Base-by-base conservation (phyloP, 1,140 invertebrate genomes). In the Drosophila mauritiana region DNA sequence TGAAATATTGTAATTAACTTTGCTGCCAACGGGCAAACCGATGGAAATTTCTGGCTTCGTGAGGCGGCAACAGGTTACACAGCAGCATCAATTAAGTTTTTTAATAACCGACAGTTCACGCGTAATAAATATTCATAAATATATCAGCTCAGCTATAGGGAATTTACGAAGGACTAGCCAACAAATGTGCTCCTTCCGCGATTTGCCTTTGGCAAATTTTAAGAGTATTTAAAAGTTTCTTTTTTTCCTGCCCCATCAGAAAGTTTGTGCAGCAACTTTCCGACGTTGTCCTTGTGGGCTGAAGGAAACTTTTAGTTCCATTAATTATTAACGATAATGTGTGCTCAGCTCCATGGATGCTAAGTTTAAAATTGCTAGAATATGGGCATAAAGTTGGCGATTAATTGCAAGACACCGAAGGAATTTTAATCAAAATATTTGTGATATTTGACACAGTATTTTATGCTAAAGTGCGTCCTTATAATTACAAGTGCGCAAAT, bases 1-100 rank as follows among this genome's bases (percentile, higher is more conserved):
- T 84, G 59, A 84, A 84, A 83, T 76, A 84, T 83, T 77, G 63
- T 89, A 88, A 88, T 88, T 83, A 88, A 89, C 63, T 83, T 89
- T 72, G 40, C 49, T 62, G 63, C 56, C 68, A 12, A 59, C 58
- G 27, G 65, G 36, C 46, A 70, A 77, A 69, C 49, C 37, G 45
- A 73, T 62, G 48, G 15, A 73, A 73, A 70, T 42, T 53, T 49
- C 48, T 49, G 3, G 43, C 34, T 68, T 89, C 80, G 83, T 88
- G 79, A 80, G 73, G 43, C 61, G 77, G 81, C 84, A 83, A 88
- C 83, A 88, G 83, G 84, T 88, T 68, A 59, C 46, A 22, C 17
- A 12, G 36, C 54, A 52, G 56, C 73, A 69, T 40, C 73, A 79
- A 86, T 88, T 70, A 77, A 42, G 54, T 72, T 53, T 56, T 56